A percentile compares a stretch with the other conserved stretches of the same genome.
Conservation (phyloP, 2,113 vertebrate species). For the Caloenas nicobarica region DNA sequence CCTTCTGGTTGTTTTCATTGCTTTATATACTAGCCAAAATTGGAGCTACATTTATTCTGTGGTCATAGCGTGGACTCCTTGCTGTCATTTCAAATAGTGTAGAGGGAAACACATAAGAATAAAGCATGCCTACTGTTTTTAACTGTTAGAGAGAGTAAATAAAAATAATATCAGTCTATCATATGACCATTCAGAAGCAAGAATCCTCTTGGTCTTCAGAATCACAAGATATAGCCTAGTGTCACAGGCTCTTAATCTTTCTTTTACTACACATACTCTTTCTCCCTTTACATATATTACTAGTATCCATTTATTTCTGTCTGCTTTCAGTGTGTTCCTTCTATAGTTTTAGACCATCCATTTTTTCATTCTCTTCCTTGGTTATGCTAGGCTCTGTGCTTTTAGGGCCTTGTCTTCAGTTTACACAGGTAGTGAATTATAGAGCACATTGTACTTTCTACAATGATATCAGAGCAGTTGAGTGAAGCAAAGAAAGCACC, state of each 20-base stretch:
- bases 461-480: not conserved
- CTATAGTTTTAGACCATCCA: not conserved
- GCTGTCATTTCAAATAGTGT: not conserved
- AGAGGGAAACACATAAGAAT: not conserved
- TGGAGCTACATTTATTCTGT: not conserved
- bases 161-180: not conserved
- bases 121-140: not conserved
- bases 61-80: not conserved
- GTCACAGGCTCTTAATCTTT: not conserved
- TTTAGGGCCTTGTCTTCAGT: not conserved
- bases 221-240: not conserved
- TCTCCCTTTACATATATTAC: not conserved
- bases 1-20: constrained; percentile 65
- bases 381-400: not conserved
- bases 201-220: not conserved
- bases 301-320: not conserved
- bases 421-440: not conserved
- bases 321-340: not conserved
- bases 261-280: not conserved
- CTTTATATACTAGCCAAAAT: not conserved
- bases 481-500: not conserved
- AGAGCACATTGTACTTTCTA: not conserved
- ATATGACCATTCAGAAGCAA: not conserved
- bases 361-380: not conserved
- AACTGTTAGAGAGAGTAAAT: not conserved